These are phyloP conservation scores for Sycobia sp. DNA, from an alignment of 1,140 invertebrate genomes.

Conservation along the genomic window DNA sequence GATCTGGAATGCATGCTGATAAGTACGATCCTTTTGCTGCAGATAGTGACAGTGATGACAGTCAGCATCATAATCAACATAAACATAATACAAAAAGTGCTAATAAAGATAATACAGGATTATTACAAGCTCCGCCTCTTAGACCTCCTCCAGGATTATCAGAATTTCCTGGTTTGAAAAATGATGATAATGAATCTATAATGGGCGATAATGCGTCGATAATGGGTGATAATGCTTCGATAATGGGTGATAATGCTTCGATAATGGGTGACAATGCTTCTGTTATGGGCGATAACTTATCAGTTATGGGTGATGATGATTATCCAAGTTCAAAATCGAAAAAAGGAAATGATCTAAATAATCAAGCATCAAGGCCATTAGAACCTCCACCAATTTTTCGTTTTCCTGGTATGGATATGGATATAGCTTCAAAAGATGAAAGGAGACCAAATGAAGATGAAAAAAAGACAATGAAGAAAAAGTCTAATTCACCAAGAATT, in stretches of 20 bases:
- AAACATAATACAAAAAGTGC: not conserved
- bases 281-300: not conserved
- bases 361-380: constrained; percentile 42
- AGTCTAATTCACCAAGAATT: constrained; percentile 22
- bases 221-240: constrained; percentile 18
- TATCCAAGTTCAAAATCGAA: not conserved
- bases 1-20: constrained; percentile 61
- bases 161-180: constrained; percentile 18
- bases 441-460: constrained; percentile 31
- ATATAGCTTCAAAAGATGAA: constrained; percentile 46
- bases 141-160: constrained; percentile 34
- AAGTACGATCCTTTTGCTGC: constrained; percentile 69
- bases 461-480: not conserved
- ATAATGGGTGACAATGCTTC: constrained; percentile 7
- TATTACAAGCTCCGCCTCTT: constrained; percentile 27
- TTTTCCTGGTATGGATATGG: constrained; percentile 41
- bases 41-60: constrained; percentile 54
- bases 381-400: constrained; percentile 40
- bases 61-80: constrained; percentile 7
- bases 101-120: constrained; percentile 22
- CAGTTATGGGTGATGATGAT: not conserved
- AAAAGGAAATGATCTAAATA: not conserved
- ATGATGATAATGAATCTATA: constrained; percentile 22
- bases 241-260: constrained; percentile 12
- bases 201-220: constrained; percentile 15